These are phyloP conservation scores for Homarus gammarus DNA, from an alignment of 2,888 invertebrate species.

Conservation along the genomic window DNA sequence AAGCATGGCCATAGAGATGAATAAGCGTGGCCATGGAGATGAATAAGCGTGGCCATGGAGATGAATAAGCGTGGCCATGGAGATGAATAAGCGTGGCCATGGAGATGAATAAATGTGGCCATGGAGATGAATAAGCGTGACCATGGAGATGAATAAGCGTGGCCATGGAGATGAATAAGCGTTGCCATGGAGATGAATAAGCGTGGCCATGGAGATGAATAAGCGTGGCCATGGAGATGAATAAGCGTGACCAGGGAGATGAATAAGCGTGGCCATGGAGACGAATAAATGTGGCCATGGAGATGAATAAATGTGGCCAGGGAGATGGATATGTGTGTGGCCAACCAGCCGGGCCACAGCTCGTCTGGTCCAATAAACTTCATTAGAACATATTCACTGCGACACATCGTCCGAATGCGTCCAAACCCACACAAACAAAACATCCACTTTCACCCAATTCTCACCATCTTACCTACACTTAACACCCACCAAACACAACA, in stretches of 20 bases:
- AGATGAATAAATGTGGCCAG: not conserved
- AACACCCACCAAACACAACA: too few species aligned
- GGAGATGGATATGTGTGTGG: not conserved
- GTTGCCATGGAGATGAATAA: not conserved
- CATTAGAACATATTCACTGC: constrained; percentile 59
- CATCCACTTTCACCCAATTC: not conserved
- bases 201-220: not conserved
- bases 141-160: too few species aligned
- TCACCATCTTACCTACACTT: too few species aligned
- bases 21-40: too few species aligned
- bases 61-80: too few species aligned
- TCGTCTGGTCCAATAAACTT: constrained; percentile 29
- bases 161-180: not conserved
- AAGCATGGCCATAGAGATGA: too few species aligned
- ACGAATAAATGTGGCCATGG: not conserved
- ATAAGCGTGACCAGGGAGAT: not conserved
- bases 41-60: too few species aligned
- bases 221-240: not conserved
- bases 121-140: too few species aligned
- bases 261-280: not conserved
- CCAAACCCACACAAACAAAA: not conserved
- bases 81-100: too few species aligned
- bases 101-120: too few species aligned
- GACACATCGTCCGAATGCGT: constrained; percentile 37
- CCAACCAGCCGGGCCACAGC: not conserved